Conservation (phyloP, 1,140 invertebrate species). For the Arion vulgaris region DNA sequence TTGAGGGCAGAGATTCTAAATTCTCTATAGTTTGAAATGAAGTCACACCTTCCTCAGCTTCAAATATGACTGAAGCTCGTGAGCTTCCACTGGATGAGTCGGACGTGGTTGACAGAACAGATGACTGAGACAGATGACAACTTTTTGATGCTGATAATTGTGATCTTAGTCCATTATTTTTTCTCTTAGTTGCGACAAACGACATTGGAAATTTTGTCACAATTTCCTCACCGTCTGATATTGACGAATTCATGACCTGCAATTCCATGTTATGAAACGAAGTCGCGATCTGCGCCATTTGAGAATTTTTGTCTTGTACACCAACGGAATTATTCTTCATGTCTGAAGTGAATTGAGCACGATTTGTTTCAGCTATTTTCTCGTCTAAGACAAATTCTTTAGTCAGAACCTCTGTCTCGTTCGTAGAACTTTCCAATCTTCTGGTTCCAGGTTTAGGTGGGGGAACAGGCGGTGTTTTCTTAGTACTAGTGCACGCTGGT, state of each 20-base stretch:
- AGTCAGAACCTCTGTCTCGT: too few species aligned
- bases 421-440: too few species aligned
- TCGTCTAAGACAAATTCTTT: too few species aligned
- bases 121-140: neutral
- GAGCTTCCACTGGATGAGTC: neutral
- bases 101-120: neutral
- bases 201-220: constrained; percentile 37
- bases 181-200: constrained; percentile 31
- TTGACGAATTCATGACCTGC: neutral
- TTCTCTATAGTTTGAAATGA: neutral
- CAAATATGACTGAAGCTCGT: neutral
- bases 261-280: neutral
- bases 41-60: constrained; percentile 17
- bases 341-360: too few species aligned
- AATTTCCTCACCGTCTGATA: neutral
- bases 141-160: too few species aligned
- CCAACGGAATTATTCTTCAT: too few species aligned
- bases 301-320: too few species aligned
- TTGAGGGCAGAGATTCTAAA: neutral
- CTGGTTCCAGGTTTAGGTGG: too few species aligned
- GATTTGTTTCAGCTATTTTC: too few species aligned
- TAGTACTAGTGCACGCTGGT: neutral
- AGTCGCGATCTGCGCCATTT: too few species aligned
- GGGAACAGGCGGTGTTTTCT: constrained; percentile 28
- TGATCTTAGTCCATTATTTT: neutral